Evolutionary conservation across 2,113 vertebrate species (phyloP).

Genomic region (Rhynchopsitta pachyrhyncha): DNA sequence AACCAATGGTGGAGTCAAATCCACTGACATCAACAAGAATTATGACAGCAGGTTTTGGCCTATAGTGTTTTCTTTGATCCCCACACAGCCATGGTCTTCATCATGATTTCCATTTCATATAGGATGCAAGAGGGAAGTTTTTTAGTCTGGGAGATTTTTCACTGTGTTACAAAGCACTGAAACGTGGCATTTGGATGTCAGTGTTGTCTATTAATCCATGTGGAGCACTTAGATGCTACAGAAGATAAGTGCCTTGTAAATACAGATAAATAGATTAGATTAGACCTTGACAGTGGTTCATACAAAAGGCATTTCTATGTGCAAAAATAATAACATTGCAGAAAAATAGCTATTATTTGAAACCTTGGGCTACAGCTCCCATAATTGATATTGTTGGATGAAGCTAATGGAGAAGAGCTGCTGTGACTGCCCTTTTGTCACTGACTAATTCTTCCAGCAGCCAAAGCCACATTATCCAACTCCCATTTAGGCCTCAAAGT

Average conservation of each 20-base stretch:
- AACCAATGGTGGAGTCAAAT: background rate
- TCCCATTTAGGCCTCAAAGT: conserved; percentile 15
- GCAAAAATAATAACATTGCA: conserved; percentile 50
- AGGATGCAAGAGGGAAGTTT: background rate
- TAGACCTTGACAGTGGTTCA: conserved; percentile 62
- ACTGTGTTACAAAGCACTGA: background rate
- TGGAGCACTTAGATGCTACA: conserved; percentile 35
- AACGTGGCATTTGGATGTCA: background rate
- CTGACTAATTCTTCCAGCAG: conserved; percentile 53
- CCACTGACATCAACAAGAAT: background rate
- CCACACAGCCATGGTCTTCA: fast-evolving
- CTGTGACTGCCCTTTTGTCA: conserved; percentile 45
- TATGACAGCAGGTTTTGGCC: background rate
- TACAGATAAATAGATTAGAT: conserved; percentile 61
- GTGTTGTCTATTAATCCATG: conserved; percentile 12
- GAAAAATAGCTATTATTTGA: conserved; percentile 56
- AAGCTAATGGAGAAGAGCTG: conserved; percentile 55
- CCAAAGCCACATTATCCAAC: background rate
- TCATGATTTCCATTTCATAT: background rate
- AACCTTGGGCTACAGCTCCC: conserved; percentile 49
- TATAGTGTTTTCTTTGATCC: background rate
- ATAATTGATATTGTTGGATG: conserved; percentile 61
- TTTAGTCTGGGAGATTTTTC: background rate
- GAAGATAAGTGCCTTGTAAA: conserved; percentile 64
- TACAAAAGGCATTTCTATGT: conserved; percentile 60